A percentile compares a stretch with the other conserved stretches of the same genome.
Evolutionary conservation across 2,113 vertebrate species (phyloP).

Genomic region (Carlito syrichta): DNA sequence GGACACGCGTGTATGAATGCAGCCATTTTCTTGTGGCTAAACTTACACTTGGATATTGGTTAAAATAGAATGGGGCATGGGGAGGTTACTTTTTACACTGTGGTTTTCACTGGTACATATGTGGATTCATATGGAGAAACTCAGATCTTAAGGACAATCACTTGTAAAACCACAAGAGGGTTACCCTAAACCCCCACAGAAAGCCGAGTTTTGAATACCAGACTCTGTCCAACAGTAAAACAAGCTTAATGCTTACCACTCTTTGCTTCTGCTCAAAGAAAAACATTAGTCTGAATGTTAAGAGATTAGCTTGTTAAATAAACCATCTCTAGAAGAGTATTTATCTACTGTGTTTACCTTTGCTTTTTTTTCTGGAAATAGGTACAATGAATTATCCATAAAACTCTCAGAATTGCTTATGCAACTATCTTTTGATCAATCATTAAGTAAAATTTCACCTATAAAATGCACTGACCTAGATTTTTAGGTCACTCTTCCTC

Average conservation of each 20-base stretch:
- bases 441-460: constrained; percentile 17
- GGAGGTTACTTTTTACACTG: neutral
- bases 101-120: neutral
- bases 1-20: neutral
- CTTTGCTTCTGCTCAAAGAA: neutral
- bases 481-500: constrained; percentile 16
- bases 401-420: neutral
- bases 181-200: constrained; percentile 2
- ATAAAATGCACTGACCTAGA: neutral
- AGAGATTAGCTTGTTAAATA: neutral
- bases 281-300: neutral
- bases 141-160: constrained; percentile 20
- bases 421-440: neutral
- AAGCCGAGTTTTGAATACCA: constrained; percentile 6
- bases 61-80: neutral
- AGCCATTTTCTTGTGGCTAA: neutral
- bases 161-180: neutral
- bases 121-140: neutral
- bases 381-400: neutral
- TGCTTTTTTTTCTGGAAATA: neutral
- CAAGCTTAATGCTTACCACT: neutral
- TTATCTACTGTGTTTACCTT: neutral
- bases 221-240: neutral
- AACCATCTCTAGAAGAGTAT: neutral
- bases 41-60: neutral